A percentile compares a stretch with the other conserved stretches of the same genome.
phyloP scores from a whole-genome alignment of 2,888 invertebrate genomes.

The Lepetodrilus schrolli region DNA sequence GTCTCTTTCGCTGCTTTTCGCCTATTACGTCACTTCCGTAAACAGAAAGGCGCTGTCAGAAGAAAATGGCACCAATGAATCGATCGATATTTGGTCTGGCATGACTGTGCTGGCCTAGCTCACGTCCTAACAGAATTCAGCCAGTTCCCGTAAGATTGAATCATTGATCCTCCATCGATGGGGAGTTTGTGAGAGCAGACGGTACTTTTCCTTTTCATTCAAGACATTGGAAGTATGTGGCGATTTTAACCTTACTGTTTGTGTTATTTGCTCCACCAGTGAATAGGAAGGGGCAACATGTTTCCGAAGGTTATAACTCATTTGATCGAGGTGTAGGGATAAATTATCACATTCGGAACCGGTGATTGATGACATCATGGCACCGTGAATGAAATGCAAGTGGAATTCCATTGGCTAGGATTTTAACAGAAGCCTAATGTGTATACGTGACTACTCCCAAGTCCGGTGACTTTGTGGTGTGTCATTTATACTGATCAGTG shows the following conservation, averaged over 20 bases:
- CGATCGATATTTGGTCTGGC: constrained; percentile 47
- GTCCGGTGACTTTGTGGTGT: no score
- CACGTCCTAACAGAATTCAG: constrained; percentile 22
- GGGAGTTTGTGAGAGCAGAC: constrained; percentile 21
- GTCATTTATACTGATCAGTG: neutral
- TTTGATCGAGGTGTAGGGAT: neutral
- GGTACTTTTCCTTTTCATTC: constrained; percentile 5
- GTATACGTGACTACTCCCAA: no score
- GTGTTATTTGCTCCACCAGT: neutral
- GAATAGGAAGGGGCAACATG: neutral
- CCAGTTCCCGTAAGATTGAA: constrained; percentile 22
- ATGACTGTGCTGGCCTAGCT: constrained; percentile 5
- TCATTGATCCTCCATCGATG: constrained; percentile 24
- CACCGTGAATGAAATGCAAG: neutral
- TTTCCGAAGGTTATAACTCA: neutral
- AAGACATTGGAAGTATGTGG: constrained; percentile 2
- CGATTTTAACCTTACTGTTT: neutral
- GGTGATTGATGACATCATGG: constrained; percentile 20
- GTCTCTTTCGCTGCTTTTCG: no score
- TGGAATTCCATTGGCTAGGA: neutral
- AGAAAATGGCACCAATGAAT: constrained; percentile 15
- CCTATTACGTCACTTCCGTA: constrained; percentile 66
- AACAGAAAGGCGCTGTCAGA: constrained; percentile 50
- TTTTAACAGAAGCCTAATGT: neutral
- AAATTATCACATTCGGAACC: constrained; percentile 23